A percentile compares a stretch with the other conserved stretches of the same genome.
phyloP scores from a whole-genome alignment of 2,888 invertebrate species.

The Cryptus viduatorius region DNA sequence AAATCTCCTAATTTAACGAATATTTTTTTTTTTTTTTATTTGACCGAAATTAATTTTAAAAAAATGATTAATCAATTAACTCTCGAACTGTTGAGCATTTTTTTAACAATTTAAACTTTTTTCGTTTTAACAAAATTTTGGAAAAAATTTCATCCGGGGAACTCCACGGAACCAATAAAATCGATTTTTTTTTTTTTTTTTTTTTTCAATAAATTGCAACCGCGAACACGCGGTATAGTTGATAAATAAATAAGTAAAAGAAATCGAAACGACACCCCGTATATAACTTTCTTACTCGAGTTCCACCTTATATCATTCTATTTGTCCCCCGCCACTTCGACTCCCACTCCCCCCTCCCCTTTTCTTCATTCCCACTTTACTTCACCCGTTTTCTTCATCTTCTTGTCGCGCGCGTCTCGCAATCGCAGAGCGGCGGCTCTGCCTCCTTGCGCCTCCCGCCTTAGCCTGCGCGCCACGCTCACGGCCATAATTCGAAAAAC shows the following conservation, averaged over 20 bases:
- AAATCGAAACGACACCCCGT: constrained; percentile 9
- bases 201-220: not conserved
- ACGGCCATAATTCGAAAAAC: constrained; percentile 84
- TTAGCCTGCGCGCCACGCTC: constrained; percentile 49
- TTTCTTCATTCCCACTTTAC: constrained; percentile 66
- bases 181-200: no score
- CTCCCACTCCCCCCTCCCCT: constrained; percentile 64
- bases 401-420: constrained; percentile 46
- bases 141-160: no score
- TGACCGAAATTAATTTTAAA: no score
- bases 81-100: no score
- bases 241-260: not conserved
- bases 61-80: no score
- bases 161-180: no score
- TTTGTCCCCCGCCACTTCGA: constrained; percentile 61
- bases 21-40: no score
- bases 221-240: no score
- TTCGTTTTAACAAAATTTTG: no score
- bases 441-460: not conserved
- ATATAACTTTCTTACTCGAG: constrained; percentile 32
- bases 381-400: constrained; percentile 42
- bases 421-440: not conserved
- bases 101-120: no score
- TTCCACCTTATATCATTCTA: constrained; percentile 59
- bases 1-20: no score